Conservation (phyloP, 2,888 invertebrate genomes). For the Ormyrus thymus region DNA sequence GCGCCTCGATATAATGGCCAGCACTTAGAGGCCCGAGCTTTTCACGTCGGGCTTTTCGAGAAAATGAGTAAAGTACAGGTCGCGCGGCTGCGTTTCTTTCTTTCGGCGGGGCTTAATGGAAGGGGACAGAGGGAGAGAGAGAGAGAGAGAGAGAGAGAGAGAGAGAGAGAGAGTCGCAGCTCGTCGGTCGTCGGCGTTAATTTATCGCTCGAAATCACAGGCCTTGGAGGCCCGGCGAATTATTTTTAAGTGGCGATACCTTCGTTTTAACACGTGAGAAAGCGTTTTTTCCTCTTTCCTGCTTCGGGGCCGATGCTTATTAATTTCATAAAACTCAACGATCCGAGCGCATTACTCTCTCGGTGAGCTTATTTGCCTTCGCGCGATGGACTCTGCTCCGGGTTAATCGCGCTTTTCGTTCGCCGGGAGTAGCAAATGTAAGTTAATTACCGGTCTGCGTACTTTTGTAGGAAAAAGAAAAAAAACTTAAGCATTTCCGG, state of each 20-base stretch:
- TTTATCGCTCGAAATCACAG: constrained; percentile 69
- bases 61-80: constrained; percentile 65
- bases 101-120: constrained; percentile 32
- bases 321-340: constrained; percentile 49
- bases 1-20: constrained; percentile 42
- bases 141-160: too few relatives aligned
- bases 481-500: background rate
- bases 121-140: constrained; percentile 58
- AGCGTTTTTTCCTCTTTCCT: constrained; percentile 53
- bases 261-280: constrained; percentile 57
- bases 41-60: constrained; percentile 64
- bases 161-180: constrained; percentile 53
- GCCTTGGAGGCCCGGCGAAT: constrained; percentile 51
- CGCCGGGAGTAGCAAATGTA: background rate
- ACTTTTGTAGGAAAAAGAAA: background rate
- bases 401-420: constrained; percentile 1
- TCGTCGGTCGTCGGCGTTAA: constrained; percentile 59
- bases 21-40: constrained; percentile 59
- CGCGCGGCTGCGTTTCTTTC: constrained; percentile 2
- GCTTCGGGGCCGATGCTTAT: constrained; percentile 35
- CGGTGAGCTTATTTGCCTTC: background rate
- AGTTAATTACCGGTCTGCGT: background rate
- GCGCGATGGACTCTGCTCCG: background rate
- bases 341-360: background rate
- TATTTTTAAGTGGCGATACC: constrained; percentile 55